Conservation (phyloP, 2,113 vertebrate genomes). For the Cavia aperea region DNA sequence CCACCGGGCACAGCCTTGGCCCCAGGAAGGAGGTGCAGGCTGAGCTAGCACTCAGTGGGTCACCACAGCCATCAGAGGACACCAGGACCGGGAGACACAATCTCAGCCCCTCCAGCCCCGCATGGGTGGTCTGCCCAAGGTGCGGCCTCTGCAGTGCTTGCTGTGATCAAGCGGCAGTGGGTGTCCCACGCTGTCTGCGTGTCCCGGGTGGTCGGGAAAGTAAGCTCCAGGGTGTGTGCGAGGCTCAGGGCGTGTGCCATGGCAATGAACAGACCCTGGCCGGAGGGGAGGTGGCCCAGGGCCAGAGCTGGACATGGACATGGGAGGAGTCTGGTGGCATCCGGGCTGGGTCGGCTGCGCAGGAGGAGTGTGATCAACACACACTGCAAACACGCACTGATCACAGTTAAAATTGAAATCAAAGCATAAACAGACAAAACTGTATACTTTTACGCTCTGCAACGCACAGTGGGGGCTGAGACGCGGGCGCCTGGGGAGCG, state of each 20-base stretch:
- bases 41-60: not conserved
- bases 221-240: not conserved
- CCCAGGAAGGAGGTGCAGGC: not conserved
- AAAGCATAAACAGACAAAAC: not conserved
- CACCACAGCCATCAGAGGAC: not conserved
- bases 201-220: not conserved
- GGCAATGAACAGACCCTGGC: not conserved
- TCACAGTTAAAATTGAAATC: not conserved
- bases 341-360: not conserved
- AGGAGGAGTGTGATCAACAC: not conserved
- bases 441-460: not conserved
- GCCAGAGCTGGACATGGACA: not conserved
- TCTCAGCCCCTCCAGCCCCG: not conserved
- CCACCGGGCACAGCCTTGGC: not conserved
- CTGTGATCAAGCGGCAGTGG: not conserved
- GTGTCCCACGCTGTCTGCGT: not conserved
- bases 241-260: too few species aligned
- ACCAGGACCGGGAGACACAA: not conserved
- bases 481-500: too few species aligned
- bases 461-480: not conserved
- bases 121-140: not conserved
- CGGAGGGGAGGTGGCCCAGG: not conserved
- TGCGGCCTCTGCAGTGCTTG: too few species aligned
- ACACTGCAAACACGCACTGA: not conserved
- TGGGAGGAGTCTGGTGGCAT: not conserved